Evolutionary conservation across 2,888 invertebrate species (phyloP), one percentile per base, ranked within the genome.

Genomic region (Andrena fulva): DNA sequence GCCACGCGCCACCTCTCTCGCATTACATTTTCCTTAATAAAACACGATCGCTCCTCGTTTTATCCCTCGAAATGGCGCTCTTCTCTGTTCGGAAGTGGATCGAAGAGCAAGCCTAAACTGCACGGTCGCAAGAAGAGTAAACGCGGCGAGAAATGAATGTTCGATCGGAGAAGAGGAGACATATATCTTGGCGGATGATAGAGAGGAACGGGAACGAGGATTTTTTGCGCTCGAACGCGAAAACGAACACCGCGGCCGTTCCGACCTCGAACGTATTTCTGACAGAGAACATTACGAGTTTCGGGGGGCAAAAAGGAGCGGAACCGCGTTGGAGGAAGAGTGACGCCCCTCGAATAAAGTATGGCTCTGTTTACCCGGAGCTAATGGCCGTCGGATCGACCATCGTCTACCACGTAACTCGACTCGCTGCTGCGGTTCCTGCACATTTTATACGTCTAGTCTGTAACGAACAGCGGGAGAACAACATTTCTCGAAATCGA

Each of bases 351-450:
- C 89, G 90, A 91, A 91, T 93, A 93, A 93, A 93, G 93, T 93
- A 93, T 93, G 89, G 91, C 91, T 93, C 92, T 93, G 93, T 93
- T 93, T 93, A 93, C 93, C 90, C 91, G 89, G 88, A 89, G 92
- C 92, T 93, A 93, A 93, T 93, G 93, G 93, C 91, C 91, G 91
- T 90, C 90, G 91, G 90, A 92, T 92, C 92, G 91, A 89, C 91
- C 91, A 91, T 89, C 90, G 91, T 92, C 92, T 90, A 89, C 88
- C 85, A 80, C 87, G 87, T 89, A 91, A 85, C 88, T 86, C 87
- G 82, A 85, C 78, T 77, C 84, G 70, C 80, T 75, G 63, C 74
- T 75, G 75, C 73, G 84, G 75, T 84, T 80, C 68, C 75, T 82
- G 60, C 75, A 62, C 79, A 66, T 82, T 88, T 75, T 85, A 69